phyloP scores from a whole-genome alignment of 2,113 vertebrate species.

The Propithecus coquereli region DNA sequence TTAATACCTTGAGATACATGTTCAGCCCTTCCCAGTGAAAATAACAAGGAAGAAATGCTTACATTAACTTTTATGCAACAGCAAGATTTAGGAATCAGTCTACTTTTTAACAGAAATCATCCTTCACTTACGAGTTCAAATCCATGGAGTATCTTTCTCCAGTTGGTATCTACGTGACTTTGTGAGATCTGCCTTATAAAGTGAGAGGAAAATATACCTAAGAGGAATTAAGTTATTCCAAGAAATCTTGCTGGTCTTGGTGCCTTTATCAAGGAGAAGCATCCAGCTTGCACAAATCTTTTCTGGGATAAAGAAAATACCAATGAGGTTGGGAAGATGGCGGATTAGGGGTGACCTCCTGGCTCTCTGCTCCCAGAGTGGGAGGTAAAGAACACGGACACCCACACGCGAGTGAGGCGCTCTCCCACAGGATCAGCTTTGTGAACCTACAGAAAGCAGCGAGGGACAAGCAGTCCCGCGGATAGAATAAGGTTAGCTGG shows the following conservation, averaged over 20 bases:
- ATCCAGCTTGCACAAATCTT: background rate
- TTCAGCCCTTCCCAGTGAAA: background rate
- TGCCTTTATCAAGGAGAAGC: background rate
- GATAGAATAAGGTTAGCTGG: no score
- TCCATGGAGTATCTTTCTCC: background rate
- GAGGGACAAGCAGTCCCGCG: no score
- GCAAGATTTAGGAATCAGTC: background rate
- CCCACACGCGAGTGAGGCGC: no score
- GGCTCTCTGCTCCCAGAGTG: no score
- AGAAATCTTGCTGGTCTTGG: background rate
- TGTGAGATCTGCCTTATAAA: background rate
- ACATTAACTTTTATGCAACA: background rate
- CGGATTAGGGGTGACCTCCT: no score
- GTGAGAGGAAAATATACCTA: background rate
- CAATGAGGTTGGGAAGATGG: no score
- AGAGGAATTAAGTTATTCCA: background rate
- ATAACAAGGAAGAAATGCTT: background rate
- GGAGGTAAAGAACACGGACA: no score
- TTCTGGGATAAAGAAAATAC: conserved; percentile 3
- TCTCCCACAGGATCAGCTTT: no score
- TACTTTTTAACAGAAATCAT: background rate
- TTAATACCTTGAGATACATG: background rate
- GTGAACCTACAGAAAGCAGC: no score
- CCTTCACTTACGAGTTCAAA: background rate
- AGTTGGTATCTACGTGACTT: background rate